Conservation (phyloP, 1,140 invertebrate genomes). For the Tetraneura akinire region DNA sequence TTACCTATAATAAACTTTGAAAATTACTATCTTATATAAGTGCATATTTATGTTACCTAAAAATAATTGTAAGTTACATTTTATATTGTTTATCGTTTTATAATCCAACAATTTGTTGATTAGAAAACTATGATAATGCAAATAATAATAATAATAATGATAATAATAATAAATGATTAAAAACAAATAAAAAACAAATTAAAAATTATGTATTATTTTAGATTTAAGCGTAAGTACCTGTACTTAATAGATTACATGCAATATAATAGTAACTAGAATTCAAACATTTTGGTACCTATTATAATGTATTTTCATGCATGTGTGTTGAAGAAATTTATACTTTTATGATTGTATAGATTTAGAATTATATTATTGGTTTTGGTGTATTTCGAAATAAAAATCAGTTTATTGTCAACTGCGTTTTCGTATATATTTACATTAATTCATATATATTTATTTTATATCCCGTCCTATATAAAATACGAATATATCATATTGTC, state of each 20-base stretch:
- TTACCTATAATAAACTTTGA: background rate
- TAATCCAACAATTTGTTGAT: background rate
- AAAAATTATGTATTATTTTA: background rate
- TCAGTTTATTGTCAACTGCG: background rate
- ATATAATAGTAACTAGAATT: no score
- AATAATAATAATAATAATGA: no score
- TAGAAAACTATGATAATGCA: background rate
- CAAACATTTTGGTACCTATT: background rate
- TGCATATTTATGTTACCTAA: constrained; percentile 12
- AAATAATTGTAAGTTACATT: background rate
- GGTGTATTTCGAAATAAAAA: constrained; percentile 4
- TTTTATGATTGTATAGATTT: background rate
- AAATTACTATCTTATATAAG: background rate
- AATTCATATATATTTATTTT: background rate
- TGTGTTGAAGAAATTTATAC: background rate
- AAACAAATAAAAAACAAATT: background rate
- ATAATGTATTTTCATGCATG: no score
- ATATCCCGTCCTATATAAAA: background rate
- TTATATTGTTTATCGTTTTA: constrained; percentile 9
- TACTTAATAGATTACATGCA: no score
- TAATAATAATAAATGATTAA: no score
- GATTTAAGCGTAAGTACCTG: background rate
- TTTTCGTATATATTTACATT: no score
- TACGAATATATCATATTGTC: no score
- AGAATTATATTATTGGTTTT: no score